phyloP scores from a whole-genome alignment of 2,797 vertebrate genomes.

The Protonibea diacanthus region DNA sequence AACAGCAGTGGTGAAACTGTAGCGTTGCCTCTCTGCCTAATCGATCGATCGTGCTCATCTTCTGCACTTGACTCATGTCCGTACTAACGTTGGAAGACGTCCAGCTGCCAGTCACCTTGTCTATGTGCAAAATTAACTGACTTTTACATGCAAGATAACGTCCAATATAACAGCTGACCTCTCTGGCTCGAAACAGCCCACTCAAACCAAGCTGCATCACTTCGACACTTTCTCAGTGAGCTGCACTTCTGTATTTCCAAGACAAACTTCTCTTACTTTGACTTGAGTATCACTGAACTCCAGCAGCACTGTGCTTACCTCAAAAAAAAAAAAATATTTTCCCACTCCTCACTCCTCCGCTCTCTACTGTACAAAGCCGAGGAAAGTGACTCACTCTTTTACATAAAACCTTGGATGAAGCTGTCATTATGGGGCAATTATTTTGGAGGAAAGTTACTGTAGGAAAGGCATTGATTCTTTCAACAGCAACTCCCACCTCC shows the following conservation, averaged over 20 bases:
- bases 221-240: conserved; percentile 14
- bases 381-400: conserved; percentile 65
- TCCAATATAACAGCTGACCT: not conserved
- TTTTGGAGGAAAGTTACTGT: conserved; percentile 54
- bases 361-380: conserved; percentile 37
- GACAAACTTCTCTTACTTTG: conserved; percentile 41
- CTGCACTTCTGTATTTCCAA: conserved; percentile 18
- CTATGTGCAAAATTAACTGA: not conserved
- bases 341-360: conserved; percentile 51
- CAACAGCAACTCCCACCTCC: conserved; percentile 43
- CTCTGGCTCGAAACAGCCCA: conserved; percentile 5
- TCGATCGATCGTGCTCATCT: not conserved
- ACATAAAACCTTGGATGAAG: conserved; percentile 63
- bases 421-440: conserved; percentile 70
- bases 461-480: conserved; percentile 50
- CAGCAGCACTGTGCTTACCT: conserved; percentile 46
- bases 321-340: conserved; percentile 24
- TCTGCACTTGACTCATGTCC: not conserved
- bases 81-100: not conserved
- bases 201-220: conserved; percentile 17
- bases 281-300: conserved; percentile 37
- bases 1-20: too few species aligned
- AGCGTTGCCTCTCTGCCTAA: too few species aligned
- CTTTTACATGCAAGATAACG: not conserved
- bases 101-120: not conserved